These are phyloP conservation scores for Diachasmimorpha longicaudata DNA, from an alignment of 1,140 invertebrate genomes.

Conservation along the genomic window DNA sequence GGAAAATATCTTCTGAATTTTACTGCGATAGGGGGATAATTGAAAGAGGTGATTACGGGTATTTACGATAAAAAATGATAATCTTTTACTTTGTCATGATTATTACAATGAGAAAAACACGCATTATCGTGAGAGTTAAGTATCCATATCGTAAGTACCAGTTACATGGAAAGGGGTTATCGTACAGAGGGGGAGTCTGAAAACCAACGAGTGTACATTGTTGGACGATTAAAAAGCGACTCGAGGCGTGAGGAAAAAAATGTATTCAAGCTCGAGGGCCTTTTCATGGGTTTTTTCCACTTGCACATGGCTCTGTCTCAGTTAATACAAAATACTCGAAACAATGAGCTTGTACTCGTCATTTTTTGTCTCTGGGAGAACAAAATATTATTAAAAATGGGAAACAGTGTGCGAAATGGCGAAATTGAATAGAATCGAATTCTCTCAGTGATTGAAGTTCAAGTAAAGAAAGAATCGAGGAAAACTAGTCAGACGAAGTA, in stretches of 20 bases:
- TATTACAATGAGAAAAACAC: background rate
- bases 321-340: background rate
- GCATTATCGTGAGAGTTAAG: background rate
- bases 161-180: background rate
- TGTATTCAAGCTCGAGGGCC: background rate
- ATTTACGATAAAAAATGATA: background rate
- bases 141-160: background rate
- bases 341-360: background rate
- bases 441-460: background rate
- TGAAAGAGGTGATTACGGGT: background rate
- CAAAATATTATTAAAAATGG: background rate
- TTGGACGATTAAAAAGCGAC: constrained; percentile 22
- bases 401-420: background rate
- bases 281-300: constrained; percentile 15
- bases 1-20: no score
- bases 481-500: background rate
- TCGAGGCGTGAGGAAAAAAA: constrained; percentile 16
- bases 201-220: constrained; percentile 2
- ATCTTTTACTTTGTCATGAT: background rate
- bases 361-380: background rate
- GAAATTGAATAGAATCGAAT: background rate
- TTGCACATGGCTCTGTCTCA: background rate
- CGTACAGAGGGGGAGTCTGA: background rate
- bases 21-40: background rate
- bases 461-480: background rate